Base-by-base conservation (phyloP, 2,888 invertebrate species). In the Leptinotarsa rubiginosa region DNA sequence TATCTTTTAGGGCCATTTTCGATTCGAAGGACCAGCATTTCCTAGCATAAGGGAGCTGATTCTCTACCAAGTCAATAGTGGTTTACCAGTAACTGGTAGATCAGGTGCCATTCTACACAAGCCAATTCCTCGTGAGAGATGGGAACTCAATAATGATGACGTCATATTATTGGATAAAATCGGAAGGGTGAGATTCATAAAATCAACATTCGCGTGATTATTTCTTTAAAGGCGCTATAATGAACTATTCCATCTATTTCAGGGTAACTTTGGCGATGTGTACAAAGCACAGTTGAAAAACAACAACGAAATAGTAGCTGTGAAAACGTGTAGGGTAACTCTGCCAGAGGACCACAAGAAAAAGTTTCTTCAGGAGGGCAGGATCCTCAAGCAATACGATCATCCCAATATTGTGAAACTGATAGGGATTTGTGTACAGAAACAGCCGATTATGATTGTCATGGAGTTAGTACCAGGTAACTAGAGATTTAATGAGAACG, bases 181-280 rank as follows among this genome's bases (percentile, higher is more conserved):
- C 84, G 98, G 98, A 86, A 91, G 96, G 88, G 97, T 97, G 88
- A 90, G 91, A 15, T 31, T 31, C 18, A 65, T 20, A 3, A 10
- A 41, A 16, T 10, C 16, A 22, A 7, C 22, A n/a, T 3, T 20
- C n/a, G 22, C 3, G 16, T 66, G 4, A 25, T 67, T 22, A 15
- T 5, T 20, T 52, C n/a, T 25, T 64, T 59, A 41, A 52, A 54
- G 54, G 70, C 47, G 20, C 64, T 69, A 22, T 50, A 67, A 59
- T 62, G 75, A 62, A 54, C 47, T 69, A 15, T 3, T n/a, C 25
- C 10, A 20, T 62, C 3, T 18, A 56, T 75, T 78, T 20, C 22
- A 98, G 97, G 98, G 98, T 66, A 98, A 98, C 87, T 98, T 98
- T 88, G 98, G 98, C 2, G 98, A 98, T 88, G 98, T 98, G 2